Percentiles rank a stretch among this genome's conserved stretches.
These are phyloP conservation scores for Leptopilina clavipes DNA, from an alignment of 1,140 invertebrate species.

Conservation along the genomic window DNA sequence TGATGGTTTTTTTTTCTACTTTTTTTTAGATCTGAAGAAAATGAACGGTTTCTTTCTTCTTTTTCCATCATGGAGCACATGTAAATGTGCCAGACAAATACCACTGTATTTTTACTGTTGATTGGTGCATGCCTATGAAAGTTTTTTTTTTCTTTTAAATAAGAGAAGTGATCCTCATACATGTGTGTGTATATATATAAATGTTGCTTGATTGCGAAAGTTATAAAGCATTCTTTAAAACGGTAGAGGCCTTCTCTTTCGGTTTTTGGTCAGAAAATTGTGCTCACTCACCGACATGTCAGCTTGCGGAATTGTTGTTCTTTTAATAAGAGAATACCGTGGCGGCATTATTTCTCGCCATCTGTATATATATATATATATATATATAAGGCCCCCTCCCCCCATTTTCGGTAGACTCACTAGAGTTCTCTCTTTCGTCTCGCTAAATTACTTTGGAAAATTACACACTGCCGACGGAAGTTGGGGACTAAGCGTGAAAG, in stretches of 20 bases:
- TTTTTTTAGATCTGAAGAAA: neutral
- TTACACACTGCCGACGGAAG: constrained; percentile 33
- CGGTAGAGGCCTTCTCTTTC: neutral
- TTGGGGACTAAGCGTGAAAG: constrained; percentile 32
- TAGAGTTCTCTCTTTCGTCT: constrained; percentile 28
- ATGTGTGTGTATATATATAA: neutral
- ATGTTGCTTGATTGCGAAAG: constrained; percentile 14
- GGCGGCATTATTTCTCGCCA: constrained; percentile 34
- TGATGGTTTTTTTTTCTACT: neutral
- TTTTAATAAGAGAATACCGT: constrained; percentile 22
- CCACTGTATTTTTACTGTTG: neutral
- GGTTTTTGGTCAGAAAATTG: constrained; percentile 29
- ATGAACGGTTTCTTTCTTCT: constrained; percentile 28
- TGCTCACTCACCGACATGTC: constrained; percentile 27
- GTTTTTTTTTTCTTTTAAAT: neutral
- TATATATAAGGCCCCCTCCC: neutral
- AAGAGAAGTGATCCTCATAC: neutral
- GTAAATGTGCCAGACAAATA: constrained; percentile 7
- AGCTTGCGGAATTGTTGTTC: constrained; percentile 31
- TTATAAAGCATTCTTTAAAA: constrained; percentile 3
- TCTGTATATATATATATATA: neutral
- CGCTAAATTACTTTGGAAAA: constrained; percentile 35
- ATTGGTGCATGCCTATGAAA: constrained; percentile 12
- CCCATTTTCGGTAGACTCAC: constrained; percentile 24
- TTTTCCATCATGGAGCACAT: constrained; percentile 16